Conservation (phyloP, 1,140 invertebrate species). For the Drosophila tropicalis region DNA sequence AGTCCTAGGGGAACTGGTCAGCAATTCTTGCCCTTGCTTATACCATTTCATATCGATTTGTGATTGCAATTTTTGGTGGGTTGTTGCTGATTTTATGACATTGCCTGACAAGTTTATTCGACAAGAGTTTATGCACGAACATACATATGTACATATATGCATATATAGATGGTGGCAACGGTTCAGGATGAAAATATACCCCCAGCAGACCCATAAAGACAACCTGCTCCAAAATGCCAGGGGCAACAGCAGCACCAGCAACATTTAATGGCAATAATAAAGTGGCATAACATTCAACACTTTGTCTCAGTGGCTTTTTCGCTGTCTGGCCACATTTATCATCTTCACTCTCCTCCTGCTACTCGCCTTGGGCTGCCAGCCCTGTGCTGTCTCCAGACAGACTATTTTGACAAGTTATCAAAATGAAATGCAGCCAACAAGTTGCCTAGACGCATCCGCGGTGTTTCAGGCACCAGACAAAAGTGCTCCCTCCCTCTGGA, state of each 20-base stretch:
- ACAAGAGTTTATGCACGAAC: constrained; percentile 16
- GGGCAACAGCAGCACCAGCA: constrained; percentile 12
- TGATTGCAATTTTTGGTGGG: constrained; percentile 6
- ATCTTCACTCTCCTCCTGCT: constrained; percentile 33
- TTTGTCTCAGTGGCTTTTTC: constrained; percentile 70
- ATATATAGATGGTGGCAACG: neutral
- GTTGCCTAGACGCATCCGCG: constrained; percentile 48
- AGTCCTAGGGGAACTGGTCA: constrained; percentile 13
- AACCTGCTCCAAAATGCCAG: constrained; percentile 47
- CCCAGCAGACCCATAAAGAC: constrained; percentile 67
- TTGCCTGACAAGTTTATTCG: constrained; percentile 73
- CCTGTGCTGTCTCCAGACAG: constrained; percentile 62
- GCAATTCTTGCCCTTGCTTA: neutral
- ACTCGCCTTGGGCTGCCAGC: constrained; percentile 3
- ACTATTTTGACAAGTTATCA: constrained; percentile 83
- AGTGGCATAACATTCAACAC: constrained; percentile 78
- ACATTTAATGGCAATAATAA: constrained; percentile 76
- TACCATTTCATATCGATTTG: neutral
- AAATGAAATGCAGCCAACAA: constrained; percentile 76
- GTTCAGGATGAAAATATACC: neutral
- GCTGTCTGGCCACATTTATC: constrained; percentile 75
- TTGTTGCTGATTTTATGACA: constrained; percentile 58
- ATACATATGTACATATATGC: constrained; percentile 17
- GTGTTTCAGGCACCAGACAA: constrained; percentile 26
- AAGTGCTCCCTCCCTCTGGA: neutral